Evolutionary conservation across 2,113 vertebrate genomes (phyloP).

Genomic region (Otus sunia): DNA sequence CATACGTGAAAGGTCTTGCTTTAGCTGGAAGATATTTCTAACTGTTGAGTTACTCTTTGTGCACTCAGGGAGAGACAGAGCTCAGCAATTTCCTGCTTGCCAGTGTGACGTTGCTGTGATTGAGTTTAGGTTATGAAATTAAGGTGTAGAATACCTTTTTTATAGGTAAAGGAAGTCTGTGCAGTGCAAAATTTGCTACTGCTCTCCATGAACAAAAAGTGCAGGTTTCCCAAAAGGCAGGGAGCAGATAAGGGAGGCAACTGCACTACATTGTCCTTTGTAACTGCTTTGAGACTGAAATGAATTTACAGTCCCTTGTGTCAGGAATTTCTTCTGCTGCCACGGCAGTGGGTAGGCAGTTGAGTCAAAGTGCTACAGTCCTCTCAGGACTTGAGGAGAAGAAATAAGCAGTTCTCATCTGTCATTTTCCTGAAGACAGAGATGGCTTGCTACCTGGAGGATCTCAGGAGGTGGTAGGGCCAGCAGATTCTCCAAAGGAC

Average conservation of each 20-base stretch:
- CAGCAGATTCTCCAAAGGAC: not conserved
- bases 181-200: not conserved
- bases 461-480: not conserved
- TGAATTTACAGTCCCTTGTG: not conserved
- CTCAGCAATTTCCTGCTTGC: not conserved
- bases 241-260: not conserved
- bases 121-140: not conserved
- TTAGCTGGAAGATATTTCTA: not conserved
- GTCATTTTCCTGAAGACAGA: not conserved
- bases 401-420: not conserved
- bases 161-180: not conserved
- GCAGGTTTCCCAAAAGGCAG: not conserved
- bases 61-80: not conserved
- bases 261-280: no score
- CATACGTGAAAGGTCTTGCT: not conserved
- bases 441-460: not conserved
- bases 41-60: not conserved
- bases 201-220: not conserved
- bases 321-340: not conserved
- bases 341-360: not conserved
- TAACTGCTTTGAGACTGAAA: not conserved
- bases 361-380: not conserved
- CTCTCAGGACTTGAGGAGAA: not conserved
- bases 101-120: not conserved
- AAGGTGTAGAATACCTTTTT: not conserved